Conservation (phyloP, 2,113 vertebrate genomes). For the Panurus biarmicus region DNA sequence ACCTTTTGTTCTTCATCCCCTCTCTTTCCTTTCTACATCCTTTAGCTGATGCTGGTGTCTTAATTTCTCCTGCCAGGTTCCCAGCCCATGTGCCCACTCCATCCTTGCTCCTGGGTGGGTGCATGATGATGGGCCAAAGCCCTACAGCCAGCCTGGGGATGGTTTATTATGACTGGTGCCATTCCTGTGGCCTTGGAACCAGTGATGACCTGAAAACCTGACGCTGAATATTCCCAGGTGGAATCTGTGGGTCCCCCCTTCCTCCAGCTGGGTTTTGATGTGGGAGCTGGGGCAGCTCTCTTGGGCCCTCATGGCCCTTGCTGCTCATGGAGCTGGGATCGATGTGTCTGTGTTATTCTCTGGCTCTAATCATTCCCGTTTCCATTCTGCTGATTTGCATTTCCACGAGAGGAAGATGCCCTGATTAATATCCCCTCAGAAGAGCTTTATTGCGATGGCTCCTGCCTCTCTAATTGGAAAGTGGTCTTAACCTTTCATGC, state of each 20-base stretch:
- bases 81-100: fast-evolving
- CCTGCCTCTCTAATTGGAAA: constrained; percentile 59
- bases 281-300: neutral
- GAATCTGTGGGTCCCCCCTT: fast-evolving
- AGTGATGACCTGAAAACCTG: neutral
- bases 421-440: constrained; percentile 66
- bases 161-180: neutral
- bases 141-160: neutral
- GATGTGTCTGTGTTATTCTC: neutral
- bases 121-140: neutral
- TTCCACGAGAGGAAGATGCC: constrained; percentile 50
- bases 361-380: constrained; percentile 30
- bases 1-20: neutral
- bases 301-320: neutral
- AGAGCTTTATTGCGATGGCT: constrained; percentile 55
- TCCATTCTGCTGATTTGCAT: constrained; percentile 62
- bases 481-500: constrained; percentile 53
- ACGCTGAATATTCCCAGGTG: neutral
- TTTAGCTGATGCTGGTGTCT: neutral
- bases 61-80: neutral
- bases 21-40: neutral
- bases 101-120: neutral
- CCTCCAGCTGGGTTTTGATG: neutral
- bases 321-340: neutral
- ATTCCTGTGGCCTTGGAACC: neutral